These are phyloP conservation scores for Thaumatotibia leucotreta DNA, from an alignment of 1,140 invertebrate species.

Conservation along the genomic window DNA sequence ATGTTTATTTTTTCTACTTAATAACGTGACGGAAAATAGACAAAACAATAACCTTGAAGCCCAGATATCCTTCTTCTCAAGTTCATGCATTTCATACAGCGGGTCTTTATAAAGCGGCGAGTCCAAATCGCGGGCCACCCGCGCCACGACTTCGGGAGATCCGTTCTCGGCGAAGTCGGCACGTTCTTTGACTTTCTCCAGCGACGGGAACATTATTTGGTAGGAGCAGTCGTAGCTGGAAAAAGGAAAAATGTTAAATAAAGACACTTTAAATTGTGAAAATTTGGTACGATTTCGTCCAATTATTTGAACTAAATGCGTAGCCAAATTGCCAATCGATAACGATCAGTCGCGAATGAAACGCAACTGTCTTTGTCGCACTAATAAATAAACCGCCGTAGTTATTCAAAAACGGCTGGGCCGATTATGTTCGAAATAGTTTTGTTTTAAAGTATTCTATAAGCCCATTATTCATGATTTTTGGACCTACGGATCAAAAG, in stretches of 20 bases:
- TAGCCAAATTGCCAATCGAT: too few species aligned
- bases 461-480: too few species aligned
- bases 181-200: slow-evolving; percentile 82
- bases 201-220: slow-evolving; percentile 83
- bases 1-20: not conserved
- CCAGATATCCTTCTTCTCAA: slow-evolving; percentile 92
- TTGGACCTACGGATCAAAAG: too few species aligned
- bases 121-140: slow-evolving; percentile 52
- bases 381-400: too few species aligned
- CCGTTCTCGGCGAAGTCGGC: slow-evolving; percentile 68
- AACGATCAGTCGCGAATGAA: too few species aligned
- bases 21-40: not conserved
- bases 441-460: too few species aligned
- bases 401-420: too few species aligned
- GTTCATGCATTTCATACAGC: slow-evolving; percentile 93
- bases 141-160: slow-evolving; percentile 42
- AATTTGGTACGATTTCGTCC: too few species aligned
- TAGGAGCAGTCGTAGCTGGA: slow-evolving; percentile 82
- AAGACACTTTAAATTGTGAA: too few species aligned
- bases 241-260: slow-evolving; percentile 29
- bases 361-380: too few species aligned
- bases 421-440: too few species aligned
- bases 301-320: too few species aligned
- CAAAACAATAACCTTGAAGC: slow-evolving; percentile 82
- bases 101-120: slow-evolving; percentile 80